A percentile compares a stretch with the other conserved stretches of the same genome.
These are phyloP conservation scores for Drosophila borborema DNA, from an alignment of 2,888 invertebrate species.

Conservation along the genomic window DNA sequence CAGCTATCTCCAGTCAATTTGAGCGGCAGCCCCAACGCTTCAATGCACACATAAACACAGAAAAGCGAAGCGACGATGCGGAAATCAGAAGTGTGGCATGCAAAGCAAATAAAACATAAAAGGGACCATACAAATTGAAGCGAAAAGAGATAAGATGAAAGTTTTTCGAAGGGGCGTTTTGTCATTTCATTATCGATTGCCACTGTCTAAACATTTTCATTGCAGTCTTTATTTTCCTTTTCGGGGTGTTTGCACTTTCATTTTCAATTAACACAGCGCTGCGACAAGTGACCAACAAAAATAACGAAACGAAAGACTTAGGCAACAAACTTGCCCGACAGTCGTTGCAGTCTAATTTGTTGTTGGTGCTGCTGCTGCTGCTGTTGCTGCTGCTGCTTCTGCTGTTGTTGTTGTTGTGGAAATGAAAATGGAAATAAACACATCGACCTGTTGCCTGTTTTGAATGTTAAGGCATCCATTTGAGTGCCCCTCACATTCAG, in stretches of 20 bases:
- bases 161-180: conserved; percentile 37
- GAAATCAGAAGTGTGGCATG: conserved; percentile 69
- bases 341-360: background rate
- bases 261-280: conserved; percentile 68
- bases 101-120: conserved; percentile 25
- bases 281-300: conserved; percentile 42
- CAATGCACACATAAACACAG: conserved; percentile 37
- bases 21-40: conserved; percentile 32
- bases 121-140: conserved; percentile 8
- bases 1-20: conserved; percentile 15
- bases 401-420: conserved; percentile 14
- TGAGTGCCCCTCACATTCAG: background rate
- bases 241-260: conserved; percentile 69
- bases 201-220: conserved; percentile 53
- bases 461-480: conserved; percentile 62
- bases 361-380: background rate
- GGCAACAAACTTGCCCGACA: conserved; percentile 42
- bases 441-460: conserved; percentile 34
- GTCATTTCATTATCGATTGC: conserved; percentile 63
- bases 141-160: conserved; percentile 43
- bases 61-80: conserved; percentile 57
- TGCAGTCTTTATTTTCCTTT: conserved; percentile 48
- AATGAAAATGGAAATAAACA: conserved; percentile 40
- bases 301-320: conserved; percentile 40
- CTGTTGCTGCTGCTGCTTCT: background rate